A percentile compares a stretch with the other conserved stretches of the same genome.
These are phyloP conservation scores for Megathymus violae DNA, from an alignment of 1,140 invertebrate genomes.

Conservation along the genomic window DNA sequence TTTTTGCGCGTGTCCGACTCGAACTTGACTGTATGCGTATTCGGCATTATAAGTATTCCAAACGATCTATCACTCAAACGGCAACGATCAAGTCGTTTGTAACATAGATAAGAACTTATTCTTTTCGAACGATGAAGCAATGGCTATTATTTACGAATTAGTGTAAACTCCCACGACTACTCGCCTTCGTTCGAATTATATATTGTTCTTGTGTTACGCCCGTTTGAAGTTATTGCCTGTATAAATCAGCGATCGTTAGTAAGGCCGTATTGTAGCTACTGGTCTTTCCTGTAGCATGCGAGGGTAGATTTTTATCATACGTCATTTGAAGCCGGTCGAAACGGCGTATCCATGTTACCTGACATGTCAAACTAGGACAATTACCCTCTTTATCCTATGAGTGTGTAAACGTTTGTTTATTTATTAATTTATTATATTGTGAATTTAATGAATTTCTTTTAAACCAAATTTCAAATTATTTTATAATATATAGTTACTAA, in stretches of 20 bases:
- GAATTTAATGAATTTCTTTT: too few relatives aligned
- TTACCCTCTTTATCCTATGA: too few relatives aligned
- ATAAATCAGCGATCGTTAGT: slow-evolving; percentile 28
- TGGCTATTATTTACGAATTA: slow-evolving; percentile 49
- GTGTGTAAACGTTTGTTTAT: too few relatives aligned
- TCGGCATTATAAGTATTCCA: background rate
- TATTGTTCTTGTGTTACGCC: slow-evolving; percentile 28
- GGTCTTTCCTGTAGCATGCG: too few relatives aligned
- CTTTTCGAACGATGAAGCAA: slow-evolving; percentile 45
- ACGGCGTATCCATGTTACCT: too few relatives aligned
- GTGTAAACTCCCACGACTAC: slow-evolving; percentile 44
- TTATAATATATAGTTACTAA: too few relatives aligned
- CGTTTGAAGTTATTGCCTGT: slow-evolving; percentile 18
- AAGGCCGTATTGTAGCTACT: slow-evolving; percentile 12
- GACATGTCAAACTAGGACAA: too few relatives aligned
- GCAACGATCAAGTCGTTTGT: slow-evolving; percentile 13
- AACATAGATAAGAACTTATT: slow-evolving; percentile 41
- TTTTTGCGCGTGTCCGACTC: background rate
- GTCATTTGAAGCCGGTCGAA: too few relatives aligned
- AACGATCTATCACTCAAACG: slow-evolving; percentile 29
- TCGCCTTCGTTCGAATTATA: slow-evolving; percentile 30
- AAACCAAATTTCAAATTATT: too few relatives aligned
- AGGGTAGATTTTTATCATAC: too few relatives aligned
- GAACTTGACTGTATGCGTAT: background rate
- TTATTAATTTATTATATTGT: too few relatives aligned